phyloP scores from a whole-genome alignment of 2,888 invertebrate genomes.

The Ectropis crepuscularia region DNA sequence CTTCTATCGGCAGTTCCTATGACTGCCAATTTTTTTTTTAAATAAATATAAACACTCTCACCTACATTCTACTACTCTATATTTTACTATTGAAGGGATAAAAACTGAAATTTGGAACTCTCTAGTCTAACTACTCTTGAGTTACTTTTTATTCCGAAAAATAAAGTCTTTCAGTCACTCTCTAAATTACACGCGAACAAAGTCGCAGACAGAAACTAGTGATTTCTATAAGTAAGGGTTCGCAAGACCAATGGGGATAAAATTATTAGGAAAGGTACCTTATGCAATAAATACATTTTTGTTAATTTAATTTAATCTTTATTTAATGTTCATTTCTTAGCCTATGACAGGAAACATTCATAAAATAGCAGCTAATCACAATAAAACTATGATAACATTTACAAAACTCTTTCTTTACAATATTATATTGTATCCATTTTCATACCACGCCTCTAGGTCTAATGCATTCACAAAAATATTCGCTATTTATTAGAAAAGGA shows the following conservation, averaged over 20 bases:
- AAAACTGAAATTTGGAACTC: too few species aligned
- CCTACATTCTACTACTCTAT: too few species aligned
- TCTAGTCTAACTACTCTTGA: too few species aligned
- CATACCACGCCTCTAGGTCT: slow-evolving; percentile 52
- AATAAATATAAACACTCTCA: too few species aligned
- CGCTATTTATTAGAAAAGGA: neutral
- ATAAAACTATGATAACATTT: slow-evolving; percentile 79
- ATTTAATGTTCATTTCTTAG: slow-evolving; percentile 77
- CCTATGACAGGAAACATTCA: slow-evolving; percentile 78
- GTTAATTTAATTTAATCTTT: slow-evolving; percentile 67
- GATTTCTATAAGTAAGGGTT: too few species aligned
- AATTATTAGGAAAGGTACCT: neutral
- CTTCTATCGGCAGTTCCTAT: too few species aligned
- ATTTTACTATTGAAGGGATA: too few species aligned
- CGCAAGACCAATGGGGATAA: neutral
- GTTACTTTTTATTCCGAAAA: too few species aligned
- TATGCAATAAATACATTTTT: neutral
- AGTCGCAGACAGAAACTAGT: too few species aligned
- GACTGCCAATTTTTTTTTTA: too few species aligned
- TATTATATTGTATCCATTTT: slow-evolving; percentile 44
- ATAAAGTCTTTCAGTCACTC: too few species aligned
- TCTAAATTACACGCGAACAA: too few species aligned
- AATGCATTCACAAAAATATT: slow-evolving; percentile 11
- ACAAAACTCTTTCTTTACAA: slow-evolving; percentile 63
- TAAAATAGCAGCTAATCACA: slow-evolving; percentile 80